Conservation (phyloP, 2,888 invertebrate species). For the Chrysodeixis includens region DNA sequence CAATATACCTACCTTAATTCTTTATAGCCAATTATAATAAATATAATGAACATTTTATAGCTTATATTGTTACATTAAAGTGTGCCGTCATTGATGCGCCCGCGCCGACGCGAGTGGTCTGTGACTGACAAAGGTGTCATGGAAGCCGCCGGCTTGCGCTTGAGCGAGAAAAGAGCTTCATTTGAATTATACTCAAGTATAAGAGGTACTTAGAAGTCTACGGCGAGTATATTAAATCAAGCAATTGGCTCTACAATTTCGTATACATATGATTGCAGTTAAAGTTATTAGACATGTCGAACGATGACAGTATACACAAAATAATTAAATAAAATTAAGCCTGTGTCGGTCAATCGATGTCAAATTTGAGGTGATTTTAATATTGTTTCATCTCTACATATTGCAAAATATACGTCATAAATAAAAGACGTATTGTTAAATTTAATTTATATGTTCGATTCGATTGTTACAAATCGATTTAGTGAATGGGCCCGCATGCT, state of each 20-base stretch:
- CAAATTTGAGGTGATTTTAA: too few species aligned
- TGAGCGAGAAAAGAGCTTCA: constrained; percentile 14
- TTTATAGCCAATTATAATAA: neutral
- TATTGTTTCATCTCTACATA: too few species aligned
- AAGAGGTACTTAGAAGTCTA: neutral
- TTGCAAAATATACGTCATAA: too few species aligned
- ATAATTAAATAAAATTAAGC: too few species aligned
- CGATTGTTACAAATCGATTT: constrained; percentile 37
- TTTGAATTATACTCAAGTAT: neutral
- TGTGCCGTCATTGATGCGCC: constrained; percentile 57
- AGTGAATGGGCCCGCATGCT: constrained; percentile 50
- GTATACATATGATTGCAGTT: too few species aligned
- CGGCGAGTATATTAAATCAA: too few species aligned
- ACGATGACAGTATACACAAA: too few species aligned
- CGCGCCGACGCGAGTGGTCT: constrained; percentile 56
- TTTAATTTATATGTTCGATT: constrained; percentile 22
- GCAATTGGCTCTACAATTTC: too few species aligned
- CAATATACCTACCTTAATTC: too few species aligned
- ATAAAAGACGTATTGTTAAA: too few species aligned
- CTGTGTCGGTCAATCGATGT: too few species aligned
- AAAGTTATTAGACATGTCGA: too few species aligned
- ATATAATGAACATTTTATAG: neutral
- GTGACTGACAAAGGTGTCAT: constrained; percentile 63
- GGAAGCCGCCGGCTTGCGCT: constrained; percentile 41
- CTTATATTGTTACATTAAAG: constrained; percentile 7